A percentile compares a stretch with the other conserved stretches of the same genome.
Evolutionary conservation across 2,888 invertebrate species (phyloP).

Genomic region (Nomada ruficornis): DNA sequence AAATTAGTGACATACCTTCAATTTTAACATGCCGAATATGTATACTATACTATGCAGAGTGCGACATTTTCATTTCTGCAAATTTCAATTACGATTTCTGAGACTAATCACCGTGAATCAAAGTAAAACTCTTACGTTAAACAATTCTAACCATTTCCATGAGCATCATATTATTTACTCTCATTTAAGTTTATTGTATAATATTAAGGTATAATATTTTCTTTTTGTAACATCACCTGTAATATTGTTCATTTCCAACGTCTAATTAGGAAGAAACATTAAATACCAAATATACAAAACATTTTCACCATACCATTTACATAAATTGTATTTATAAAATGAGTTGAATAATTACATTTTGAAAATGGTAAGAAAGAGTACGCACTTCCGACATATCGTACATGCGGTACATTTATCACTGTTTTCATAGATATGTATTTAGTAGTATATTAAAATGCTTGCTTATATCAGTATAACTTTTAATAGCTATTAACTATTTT

Average conservation of each 20-base stretch:
- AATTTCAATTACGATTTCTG: constrained; percentile 11
- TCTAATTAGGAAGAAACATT: no score
- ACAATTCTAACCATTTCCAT: constrained; percentile 14
- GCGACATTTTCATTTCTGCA: constrained; percentile 45
- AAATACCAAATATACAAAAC: background rate
- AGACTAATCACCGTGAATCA: constrained; percentile 27
- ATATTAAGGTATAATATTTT: background rate
- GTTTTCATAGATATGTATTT: background rate
- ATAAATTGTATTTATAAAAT: no score
- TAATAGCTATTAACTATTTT: background rate
- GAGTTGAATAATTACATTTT: no score
- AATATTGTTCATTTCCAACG: background rate
- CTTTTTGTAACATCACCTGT: background rate
- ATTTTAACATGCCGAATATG: constrained; percentile 55
- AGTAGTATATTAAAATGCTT: background rate
- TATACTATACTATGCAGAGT: constrained; percentile 56
- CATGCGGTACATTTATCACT: background rate
- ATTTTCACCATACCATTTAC: background rate
- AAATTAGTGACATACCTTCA: constrained; percentile 40
- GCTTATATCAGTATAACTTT: background rate
- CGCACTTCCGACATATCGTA: background rate
- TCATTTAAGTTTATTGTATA: background rate
- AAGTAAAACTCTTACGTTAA: constrained; percentile 28
- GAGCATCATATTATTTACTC: background rate
- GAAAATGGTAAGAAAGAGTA: no score